A percentile compares a stretch with the other conserved stretches of the same genome.
Evolutionary conservation across 2,797 vertebrate genomes (phyloP).

Genomic region (Dallia pectoralis): DNA sequence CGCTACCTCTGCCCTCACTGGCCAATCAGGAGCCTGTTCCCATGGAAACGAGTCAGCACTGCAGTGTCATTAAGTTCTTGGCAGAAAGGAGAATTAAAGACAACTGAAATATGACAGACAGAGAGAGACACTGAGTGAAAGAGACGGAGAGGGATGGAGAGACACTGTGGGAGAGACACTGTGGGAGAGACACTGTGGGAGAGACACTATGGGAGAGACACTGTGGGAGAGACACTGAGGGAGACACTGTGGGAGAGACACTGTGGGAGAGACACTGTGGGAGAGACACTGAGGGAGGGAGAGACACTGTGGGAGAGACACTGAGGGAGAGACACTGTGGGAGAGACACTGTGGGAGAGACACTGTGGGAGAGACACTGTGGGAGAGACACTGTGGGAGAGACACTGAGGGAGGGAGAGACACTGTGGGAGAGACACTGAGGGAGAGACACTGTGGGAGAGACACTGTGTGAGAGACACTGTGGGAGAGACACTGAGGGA

Average conservation of each 20-base stretch:
- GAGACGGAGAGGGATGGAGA: background rate
- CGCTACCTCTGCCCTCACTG: slow-evolving; percentile 49
- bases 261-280: no score
- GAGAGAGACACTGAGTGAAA: background rate
- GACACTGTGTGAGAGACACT: slow-evolving; percentile 30
- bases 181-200: no score
- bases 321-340: background rate
- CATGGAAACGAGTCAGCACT: slow-evolving; percentile 66
- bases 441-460: background rate
- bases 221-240: slow-evolving; percentile 16
- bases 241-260: no score
- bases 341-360: no score
- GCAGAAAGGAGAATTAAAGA: slow-evolving; percentile 66
- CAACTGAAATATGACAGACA: slow-evolving; percentile 24
- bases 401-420: slow-evolving; percentile 15
- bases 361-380: background rate
- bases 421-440: slow-evolving; percentile 17
- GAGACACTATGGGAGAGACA: no score
- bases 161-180: slow-evolving; percentile 41
- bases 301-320: background rate
- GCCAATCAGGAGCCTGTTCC: slow-evolving; percentile 68
- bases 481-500: slow-evolving; percentile 10
- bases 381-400: background rate
- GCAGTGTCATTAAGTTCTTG: slow-evolving; percentile 70
- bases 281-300: slow-evolving; percentile 21